These are phyloP conservation scores for Atlantisia rogersi DNA, from an alignment of 2,113 vertebrate species.

Conservation along the genomic window DNA sequence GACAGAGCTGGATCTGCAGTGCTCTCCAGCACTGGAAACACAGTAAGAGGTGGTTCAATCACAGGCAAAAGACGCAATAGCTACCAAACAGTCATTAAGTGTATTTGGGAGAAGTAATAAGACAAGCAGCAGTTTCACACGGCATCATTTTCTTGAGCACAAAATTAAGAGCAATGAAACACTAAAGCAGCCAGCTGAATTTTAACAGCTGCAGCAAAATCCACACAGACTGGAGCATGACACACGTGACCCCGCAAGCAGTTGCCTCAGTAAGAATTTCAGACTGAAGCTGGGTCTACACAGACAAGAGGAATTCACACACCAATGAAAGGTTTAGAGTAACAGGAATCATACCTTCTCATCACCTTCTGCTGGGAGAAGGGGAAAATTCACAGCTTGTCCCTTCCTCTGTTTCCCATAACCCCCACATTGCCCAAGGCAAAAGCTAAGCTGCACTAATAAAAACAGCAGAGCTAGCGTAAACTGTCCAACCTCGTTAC, in stretches of 20 bases:
- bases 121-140: background rate
- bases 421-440: background rate
- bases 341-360: background rate
- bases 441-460: conserved; percentile 8
- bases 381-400: background rate
- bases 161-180: background rate
- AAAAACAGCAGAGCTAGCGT: conserved; percentile 38
- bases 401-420: conserved; percentile 22
- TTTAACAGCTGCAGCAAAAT: background rate
- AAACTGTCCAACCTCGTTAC: conserved; percentile 53
- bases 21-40: background rate
- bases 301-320: background rate
- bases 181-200: background rate
- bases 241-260: background rate
- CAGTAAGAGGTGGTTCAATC: background rate
- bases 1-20: background rate
- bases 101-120: background rate
- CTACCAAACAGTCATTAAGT: background rate
- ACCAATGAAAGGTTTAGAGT: background rate
- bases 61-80: background rate
- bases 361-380: background rate
- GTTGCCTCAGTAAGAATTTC: background rate
- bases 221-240: background rate
- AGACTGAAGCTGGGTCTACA: background rate
- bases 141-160: background rate